phyloP scores from a whole-genome alignment of 2,797 vertebrate species.

The Benthosema pterotum region DNA sequence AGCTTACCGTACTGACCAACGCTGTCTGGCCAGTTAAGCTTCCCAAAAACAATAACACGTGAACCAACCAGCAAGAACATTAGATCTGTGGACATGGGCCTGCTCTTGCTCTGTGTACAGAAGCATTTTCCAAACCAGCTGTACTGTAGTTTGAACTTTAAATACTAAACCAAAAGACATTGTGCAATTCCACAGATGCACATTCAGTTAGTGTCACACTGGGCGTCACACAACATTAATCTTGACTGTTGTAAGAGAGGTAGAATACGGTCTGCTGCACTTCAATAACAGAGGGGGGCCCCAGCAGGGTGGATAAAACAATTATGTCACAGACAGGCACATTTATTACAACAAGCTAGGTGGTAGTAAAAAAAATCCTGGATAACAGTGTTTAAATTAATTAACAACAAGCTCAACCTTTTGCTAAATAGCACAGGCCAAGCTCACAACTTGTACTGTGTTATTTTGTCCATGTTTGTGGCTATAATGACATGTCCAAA shows the following conservation, averaged over 20 bases:
- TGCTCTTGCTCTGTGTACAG: not conserved
- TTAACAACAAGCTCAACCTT: not conserved
- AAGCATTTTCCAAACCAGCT: not conserved
- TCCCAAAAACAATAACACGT: conserved; percentile 55
- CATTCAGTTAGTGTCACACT: conserved; percentile 19
- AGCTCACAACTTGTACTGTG: too few relatives aligned
- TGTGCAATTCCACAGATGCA: conserved; percentile 1
- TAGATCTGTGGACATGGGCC: conserved; percentile 25
- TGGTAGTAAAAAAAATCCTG: not conserved
- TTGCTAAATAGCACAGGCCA: too few relatives aligned
- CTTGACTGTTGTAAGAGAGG: conserved; percentile 23
- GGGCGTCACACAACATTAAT: conserved; percentile 19
- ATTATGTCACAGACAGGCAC: too few relatives aligned
- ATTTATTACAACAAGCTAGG: too few relatives aligned
- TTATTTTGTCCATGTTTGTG: too few relatives aligned
- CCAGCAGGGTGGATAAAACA: too few relatives aligned
- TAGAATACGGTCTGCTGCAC: conserved; percentile 36
- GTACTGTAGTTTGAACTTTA: not conserved
- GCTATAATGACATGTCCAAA: not conserved
- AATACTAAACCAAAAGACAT: not conserved
- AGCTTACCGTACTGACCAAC: conserved; percentile 29
- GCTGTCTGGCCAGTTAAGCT: conserved; percentile 46
- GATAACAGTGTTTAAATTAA: not conserved
- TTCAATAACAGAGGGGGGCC: conserved; percentile 28
- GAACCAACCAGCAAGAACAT: conserved; percentile 31